Evolutionary conservation across 2,888 invertebrate species (phyloP).

Genomic region (Helobdella robusta): DNA sequence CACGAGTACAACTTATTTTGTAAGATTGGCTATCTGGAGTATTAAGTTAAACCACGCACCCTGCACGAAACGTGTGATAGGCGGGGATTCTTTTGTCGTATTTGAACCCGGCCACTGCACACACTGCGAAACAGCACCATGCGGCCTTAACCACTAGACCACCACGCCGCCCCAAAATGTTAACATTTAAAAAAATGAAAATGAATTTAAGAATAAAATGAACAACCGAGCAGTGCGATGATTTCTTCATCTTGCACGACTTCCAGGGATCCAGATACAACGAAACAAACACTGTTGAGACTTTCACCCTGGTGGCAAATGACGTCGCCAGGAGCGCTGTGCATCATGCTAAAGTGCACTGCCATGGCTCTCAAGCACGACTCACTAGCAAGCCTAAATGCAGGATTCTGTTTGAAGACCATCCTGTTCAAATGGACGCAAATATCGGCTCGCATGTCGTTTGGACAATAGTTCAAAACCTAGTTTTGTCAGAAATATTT

Average conservation of each 20-base stretch:
- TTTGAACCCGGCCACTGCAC: no score
- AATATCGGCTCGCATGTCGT: conserved; percentile 99
- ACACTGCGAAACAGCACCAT: no score
- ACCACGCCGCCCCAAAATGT: no score
- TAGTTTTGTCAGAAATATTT: no score
- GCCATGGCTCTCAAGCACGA: conserved; percentile 64
- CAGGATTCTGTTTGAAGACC: conserved; percentile 60
- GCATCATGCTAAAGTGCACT: conserved; percentile 61
- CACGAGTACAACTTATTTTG: no score
- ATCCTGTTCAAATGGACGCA: conserved; percentile 98
- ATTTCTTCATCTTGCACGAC: conserved; percentile 99
- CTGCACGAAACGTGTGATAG: no score
- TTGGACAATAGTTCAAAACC: conserved; percentile 99
- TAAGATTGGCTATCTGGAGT: no score
- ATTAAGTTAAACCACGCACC: no score
- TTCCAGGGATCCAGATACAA: conserved; percentile 94
- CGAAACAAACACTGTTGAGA: conserved; percentile 94
- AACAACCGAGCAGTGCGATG: conserved; percentile 88
- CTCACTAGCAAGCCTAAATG: conserved; percentile 74
- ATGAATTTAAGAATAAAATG: no score
- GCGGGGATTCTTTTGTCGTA: no score
- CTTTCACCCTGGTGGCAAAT: conserved; percentile 98
- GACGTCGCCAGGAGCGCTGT: conserved; percentile 88
- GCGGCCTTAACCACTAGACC: no score
- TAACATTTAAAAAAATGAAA: no score